phyloP scores from a whole-genome alignment of 2,888 invertebrate genomes.

The Euproctis similis region DNA sequence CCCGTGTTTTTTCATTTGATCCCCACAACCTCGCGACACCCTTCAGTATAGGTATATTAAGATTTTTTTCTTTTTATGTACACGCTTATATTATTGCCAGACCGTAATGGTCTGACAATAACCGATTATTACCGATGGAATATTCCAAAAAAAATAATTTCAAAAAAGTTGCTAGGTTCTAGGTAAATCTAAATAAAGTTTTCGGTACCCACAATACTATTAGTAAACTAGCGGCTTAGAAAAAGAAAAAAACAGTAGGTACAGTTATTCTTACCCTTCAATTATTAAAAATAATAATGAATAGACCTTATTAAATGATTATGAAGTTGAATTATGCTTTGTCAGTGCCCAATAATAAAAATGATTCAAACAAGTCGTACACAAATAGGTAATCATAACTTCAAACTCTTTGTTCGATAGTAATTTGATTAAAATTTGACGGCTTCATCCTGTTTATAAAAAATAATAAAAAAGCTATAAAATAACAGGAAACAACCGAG shows the following conservation, averaged over 20 bases:
- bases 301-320: conserved; percentile 12
- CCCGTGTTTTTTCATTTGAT: conserved; percentile 29
- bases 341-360: conserved; percentile 12
- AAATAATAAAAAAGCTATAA: conserved; percentile 28
- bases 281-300: neutral
- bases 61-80: conserved; percentile 6
- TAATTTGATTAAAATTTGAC: conserved; percentile 72
- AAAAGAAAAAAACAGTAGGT: too few species aligned
- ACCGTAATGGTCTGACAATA: too few species aligned
- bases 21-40: conserved; percentile 14
- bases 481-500: conserved; percentile 50
- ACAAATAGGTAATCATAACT: conserved; percentile 50
- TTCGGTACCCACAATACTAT: too few species aligned
- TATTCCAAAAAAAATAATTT: too few species aligned
- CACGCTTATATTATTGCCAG: too few species aligned
- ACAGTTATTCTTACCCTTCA: too few species aligned
- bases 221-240: too few species aligned
- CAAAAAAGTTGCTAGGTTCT: too few species aligned
- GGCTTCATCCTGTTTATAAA: conserved; percentile 50
- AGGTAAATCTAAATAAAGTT: too few species aligned
- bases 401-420: conserved; percentile 34
- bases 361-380: conserved; percentile 14
- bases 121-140: too few species aligned
- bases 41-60: conserved; percentile 3
- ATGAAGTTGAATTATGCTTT: too few species aligned